Base-by-base conservation (phyloP, 2,888 invertebrate genomes). In the Pachliopta kotzebuea region DNA sequence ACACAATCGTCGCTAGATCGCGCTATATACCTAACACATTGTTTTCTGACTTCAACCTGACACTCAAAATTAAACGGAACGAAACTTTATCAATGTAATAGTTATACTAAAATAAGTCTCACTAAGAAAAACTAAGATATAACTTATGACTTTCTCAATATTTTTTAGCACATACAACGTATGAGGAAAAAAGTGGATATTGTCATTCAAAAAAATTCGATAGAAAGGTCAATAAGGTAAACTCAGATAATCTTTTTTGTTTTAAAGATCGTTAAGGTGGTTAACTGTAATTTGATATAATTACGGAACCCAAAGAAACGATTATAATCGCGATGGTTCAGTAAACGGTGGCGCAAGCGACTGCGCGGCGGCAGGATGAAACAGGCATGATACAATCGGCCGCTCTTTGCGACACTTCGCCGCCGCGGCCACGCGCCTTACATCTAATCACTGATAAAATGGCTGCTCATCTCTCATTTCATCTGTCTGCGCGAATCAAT, bases 361-460 rank as follows among this genome's bases (percentile, higher is more conserved):
- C 57, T 60, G 67, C 52, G 61, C 62, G 74, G 80, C 89, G 90
- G 90, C 79, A 71, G 87, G 85, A 89, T 90, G 83, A 89, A 88
- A 53, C 81, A 82, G 74, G 73, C 69, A 50, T 68, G 88, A 87
- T 88, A 83, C 65, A 70, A 90, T 87, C 89, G 71, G 71, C 68
- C 68, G 67, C 75, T 79, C 85, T 86, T 87, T 86, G 84, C 81
- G 70, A 83, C 83, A 80, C 78, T 76, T 83, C 79, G 79, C 81
- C 82, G 81, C 78, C 72, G 78, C 72, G 70, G 81, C 81, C 85
- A 79, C 83, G 82, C 80, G 83, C 81, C 84, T 81, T 78, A 71
- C 84, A 85, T 89, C 86, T 84, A 80, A 84, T 79, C 76, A 73
- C 77, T 80, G 90, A 90, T 90, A 88, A 85, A 79, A 76, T 77